Percentiles rank a stretch among this genome's conserved stretches.
phyloP scores from a whole-genome alignment of 2,113 vertebrate genomes.

The Barnardius zonarius region DNA sequence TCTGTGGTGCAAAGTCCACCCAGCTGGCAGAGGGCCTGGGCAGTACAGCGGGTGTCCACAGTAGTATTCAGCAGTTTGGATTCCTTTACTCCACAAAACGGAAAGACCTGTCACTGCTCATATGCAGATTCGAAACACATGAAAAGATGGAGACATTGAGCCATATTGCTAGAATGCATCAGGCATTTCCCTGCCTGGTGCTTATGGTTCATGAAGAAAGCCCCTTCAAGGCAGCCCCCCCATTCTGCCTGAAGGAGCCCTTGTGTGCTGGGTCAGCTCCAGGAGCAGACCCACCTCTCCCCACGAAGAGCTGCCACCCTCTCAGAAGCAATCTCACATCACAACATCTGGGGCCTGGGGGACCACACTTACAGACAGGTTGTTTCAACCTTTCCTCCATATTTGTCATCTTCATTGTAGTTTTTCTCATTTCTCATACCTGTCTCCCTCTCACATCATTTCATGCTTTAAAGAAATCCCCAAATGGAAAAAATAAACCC shows the following conservation, averaged over 20 bases:
- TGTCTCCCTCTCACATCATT: not conserved
- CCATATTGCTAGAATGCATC: not conserved
- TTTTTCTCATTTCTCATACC: not conserved
- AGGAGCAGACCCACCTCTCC: not conserved
- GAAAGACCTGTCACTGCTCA: not conserved
- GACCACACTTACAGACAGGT: fast-evolving
- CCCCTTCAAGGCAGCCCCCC: not conserved
- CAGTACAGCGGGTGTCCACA: fast-evolving
- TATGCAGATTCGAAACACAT: fast-evolving
- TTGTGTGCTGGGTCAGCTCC: not conserved
- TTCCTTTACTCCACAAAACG: not conserved
- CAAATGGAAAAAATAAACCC: not conserved
- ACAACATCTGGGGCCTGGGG: not conserved
- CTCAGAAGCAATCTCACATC: fast-evolving
- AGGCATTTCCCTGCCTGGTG: not conserved
- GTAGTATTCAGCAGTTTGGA: not conserved
- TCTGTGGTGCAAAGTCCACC: not conserved
- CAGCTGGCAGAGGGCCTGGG: not conserved
- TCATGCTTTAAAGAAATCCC: not conserved
- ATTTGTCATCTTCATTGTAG: not conserved
- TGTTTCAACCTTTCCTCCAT: not conserved
- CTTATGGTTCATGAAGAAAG: not conserved
- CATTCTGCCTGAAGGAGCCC: not conserved
- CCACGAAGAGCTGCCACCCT: not conserved
- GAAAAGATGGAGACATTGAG: not conserved